phyloP scores from a whole-genome alignment of 2,888 invertebrate species.

The Philopedon plagiatum region DNA sequence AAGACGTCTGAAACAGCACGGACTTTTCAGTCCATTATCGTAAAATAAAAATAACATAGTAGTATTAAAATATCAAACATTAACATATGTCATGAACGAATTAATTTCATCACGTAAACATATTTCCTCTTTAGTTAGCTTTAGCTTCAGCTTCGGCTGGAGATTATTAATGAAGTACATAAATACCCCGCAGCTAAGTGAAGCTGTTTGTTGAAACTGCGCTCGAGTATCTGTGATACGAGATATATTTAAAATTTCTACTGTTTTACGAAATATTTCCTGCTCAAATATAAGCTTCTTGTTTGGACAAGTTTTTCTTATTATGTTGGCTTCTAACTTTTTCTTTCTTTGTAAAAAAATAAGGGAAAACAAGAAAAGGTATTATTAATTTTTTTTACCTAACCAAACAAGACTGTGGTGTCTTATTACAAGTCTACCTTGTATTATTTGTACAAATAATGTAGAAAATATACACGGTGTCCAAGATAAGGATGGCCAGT shows the following conservation, averaged over 20 bases:
- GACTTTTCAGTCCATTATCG: no score
- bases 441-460: no score
- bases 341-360: not conserved
- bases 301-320: not conserved
- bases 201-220: slow-evolving; percentile 6
- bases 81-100: slow-evolving; percentile 7
- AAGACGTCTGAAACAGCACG: no score
- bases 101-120: slow-evolving; percentile 13
- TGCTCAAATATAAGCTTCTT: slow-evolving; percentile 7
- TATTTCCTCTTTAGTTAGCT: slow-evolving; percentile 3
- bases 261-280: slow-evolving; percentile 13
- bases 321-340: not conserved
- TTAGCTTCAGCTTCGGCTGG: slow-evolving; percentile 32
- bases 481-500: no score
- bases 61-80: no score
- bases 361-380: not conserved
- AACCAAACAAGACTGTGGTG: no score
- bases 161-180: slow-evolving; percentile 31
- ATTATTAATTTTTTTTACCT: no score
- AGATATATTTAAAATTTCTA: slow-evolving; percentile 22
- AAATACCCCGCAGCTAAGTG: slow-evolving; percentile 30
- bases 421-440: no score
- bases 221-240: slow-evolving; percentile 1
- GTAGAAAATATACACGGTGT: no score
- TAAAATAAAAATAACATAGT: no score